These are phyloP conservation scores for Vireo altiloquus DNA, from an alignment of 2,113 vertebrate species.

Conservation along the genomic window DNA sequence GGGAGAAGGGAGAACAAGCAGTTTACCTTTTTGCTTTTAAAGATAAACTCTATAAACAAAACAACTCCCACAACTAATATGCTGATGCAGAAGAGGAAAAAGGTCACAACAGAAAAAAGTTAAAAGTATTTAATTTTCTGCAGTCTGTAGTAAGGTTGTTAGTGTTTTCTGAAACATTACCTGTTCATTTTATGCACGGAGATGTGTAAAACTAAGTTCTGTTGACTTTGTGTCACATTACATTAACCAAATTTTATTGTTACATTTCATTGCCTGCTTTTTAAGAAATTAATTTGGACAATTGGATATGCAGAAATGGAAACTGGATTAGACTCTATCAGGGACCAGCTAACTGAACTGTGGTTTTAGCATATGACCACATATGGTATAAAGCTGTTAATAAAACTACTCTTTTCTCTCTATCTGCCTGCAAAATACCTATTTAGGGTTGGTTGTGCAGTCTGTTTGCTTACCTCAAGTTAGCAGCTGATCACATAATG, in stretches of 20 bases:
- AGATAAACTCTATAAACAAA: neutral
- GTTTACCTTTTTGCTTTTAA: conserved; percentile 2
- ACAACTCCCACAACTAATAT: neutral
- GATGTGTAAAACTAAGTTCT: neutral
- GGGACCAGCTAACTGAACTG: neutral
- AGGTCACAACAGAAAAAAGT: neutral
- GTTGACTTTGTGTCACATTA: neutral
- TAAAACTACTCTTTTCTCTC: neutral
- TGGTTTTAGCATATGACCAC: neutral
- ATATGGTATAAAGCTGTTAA: neutral
- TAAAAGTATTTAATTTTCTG: neutral
- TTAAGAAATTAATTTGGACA: neutral
- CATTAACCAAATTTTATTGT: neutral
- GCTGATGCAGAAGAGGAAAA: neutral
- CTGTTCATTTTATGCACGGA: neutral
- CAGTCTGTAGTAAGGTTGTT: neutral
- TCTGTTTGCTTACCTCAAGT: neutral
- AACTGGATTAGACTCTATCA: neutral
- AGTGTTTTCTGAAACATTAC: neutral
- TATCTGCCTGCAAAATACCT: neutral
- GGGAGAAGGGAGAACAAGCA: neutral
- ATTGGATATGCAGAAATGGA: neutral
- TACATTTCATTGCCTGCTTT: neutral
- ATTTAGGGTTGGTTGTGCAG: neutral
- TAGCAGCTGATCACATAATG: neutral